A percentile compares a stretch with the other conserved stretches of the same genome.
phyloP scores from a whole-genome alignment of 2,888 invertebrate genomes.

The Azorinus chamasolen region DNA sequence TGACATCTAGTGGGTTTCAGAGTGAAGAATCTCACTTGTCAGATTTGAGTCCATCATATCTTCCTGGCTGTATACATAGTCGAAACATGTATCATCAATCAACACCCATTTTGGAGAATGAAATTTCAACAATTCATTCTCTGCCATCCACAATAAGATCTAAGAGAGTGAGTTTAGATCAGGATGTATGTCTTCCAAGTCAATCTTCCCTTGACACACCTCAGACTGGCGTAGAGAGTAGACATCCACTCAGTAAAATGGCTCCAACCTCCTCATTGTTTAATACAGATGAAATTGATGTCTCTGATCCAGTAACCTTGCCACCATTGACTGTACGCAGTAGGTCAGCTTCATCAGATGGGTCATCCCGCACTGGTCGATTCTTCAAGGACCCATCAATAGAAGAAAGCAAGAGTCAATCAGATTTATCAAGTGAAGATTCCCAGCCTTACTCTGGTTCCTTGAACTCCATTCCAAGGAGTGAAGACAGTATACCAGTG shows the following conservation, averaged over 20 bases:
- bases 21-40: slow-evolving; percentile 60
- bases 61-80: slow-evolving; percentile 4
- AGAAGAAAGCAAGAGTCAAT: slow-evolving; percentile 11
- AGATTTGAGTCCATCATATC: slow-evolving; percentile 35
- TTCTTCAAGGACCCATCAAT: slow-evolving; percentile 40
- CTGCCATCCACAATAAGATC: slow-evolving; percentile 13
- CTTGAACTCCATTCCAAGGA: slow-evolving; percentile 15
- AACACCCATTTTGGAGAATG: slow-evolving; percentile 56
- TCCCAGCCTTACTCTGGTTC: slow-evolving; percentile 9
- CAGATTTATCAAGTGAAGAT: slow-evolving; percentile 23
- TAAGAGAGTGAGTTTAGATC: slow-evolving; percentile 43
- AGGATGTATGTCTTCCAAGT: slow-evolving; percentile 8
- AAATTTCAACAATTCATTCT: slow-evolving; percentile 43
- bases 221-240: too few relatives aligned
- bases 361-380: slow-evolving; percentile 32
- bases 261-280: background rate
- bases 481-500: slow-evolving; percentile 20
- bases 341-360: slow-evolving; percentile 39
- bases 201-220: too few relatives aligned
- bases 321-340: slow-evolving; percentile 50
- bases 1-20: slow-evolving; percentile 62
- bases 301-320: slow-evolving; percentile 22
- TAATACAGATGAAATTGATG: background rate
- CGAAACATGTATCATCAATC: slow-evolving; percentile 19
- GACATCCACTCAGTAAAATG: too few relatives aligned